Conservation (phyloP, 1,140 invertebrate genomes). For the Heliconius himera region DNA sequence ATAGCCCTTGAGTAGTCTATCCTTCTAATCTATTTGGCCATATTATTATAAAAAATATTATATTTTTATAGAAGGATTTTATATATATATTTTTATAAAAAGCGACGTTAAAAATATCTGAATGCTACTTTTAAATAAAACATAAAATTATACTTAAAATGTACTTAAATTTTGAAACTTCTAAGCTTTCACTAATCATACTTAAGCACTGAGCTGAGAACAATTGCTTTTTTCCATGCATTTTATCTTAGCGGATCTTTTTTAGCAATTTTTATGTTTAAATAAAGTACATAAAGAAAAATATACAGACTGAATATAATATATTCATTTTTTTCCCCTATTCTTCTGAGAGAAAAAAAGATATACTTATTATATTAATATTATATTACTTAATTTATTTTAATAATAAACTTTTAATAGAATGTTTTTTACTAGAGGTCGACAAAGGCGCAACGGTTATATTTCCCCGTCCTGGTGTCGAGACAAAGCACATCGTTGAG, state of each 20-base stretch:
- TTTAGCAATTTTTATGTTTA: too few relatives aligned
- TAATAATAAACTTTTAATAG: too few relatives aligned
- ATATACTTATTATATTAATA: too few relatives aligned
- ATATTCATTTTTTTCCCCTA: too few relatives aligned
- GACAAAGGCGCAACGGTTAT: too few relatives aligned
- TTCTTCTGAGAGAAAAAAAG: too few relatives aligned
- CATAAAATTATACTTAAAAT: not conserved
- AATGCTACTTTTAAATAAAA: not conserved
- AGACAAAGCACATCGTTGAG: too few relatives aligned
- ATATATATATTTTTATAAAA: not conserved
- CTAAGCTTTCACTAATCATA: not conserved
- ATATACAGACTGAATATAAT: too few relatives aligned
- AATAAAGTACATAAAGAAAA: too few relatives aligned
- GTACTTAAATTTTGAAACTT: not conserved
- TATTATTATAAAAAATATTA: not conserved
- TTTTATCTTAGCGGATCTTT: not conserved
- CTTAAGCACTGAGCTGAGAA: not conserved
- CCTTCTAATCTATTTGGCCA: constrained; percentile 9
- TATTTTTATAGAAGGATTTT: not conserved
- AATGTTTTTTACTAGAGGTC: too few relatives aligned
- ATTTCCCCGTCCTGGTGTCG: too few relatives aligned
- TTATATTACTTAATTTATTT: too few relatives aligned
- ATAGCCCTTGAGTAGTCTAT: not conserved
- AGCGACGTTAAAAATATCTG: constrained; percentile 2
- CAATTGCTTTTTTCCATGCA: not conserved